A percentile compares a stretch with the other conserved stretches of the same genome.
Conservation (phyloP, 2,113 vertebrate genomes). For the Poecile atricapillus region DNA sequence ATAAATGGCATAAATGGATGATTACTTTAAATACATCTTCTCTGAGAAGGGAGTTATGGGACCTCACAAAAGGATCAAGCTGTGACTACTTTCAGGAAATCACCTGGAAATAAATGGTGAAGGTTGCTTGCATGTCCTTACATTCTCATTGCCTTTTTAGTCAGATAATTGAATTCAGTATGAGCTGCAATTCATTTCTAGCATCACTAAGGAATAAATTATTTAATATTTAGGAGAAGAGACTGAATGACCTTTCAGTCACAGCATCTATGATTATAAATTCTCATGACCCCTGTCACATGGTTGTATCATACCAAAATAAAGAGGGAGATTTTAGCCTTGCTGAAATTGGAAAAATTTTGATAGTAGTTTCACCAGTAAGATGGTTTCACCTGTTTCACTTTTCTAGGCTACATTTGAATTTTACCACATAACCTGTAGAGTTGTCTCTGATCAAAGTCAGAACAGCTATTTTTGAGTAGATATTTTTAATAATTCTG, state of each 20-base stretch:
- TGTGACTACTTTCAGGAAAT: constrained; percentile 72
- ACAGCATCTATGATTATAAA: background rate
- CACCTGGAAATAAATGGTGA: constrained; percentile 73
- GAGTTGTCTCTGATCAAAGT: background rate
- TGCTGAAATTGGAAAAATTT: background rate
- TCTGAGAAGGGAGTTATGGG: constrained; percentile 69
- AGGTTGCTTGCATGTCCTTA: constrained; percentile 60
- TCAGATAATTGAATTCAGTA: constrained; percentile 46
- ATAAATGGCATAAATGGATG: constrained; percentile 77
- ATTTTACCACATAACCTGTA: background rate
- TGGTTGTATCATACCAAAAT: background rate
- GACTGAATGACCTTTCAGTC: background rate
- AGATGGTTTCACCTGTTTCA: background rate
- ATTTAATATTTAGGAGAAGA: constrained; percentile 32
- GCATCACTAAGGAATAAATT: constrained; percentile 4
- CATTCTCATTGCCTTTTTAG: constrained; percentile 53
- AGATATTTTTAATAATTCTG: background rate
- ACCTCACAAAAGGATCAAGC: constrained; percentile 72
- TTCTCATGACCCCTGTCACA: background rate
- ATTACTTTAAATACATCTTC: constrained; percentile 76
- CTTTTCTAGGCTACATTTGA: background rate
- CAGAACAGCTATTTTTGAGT: background rate
- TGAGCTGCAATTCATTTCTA: constrained; percentile 25
- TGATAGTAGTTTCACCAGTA: background rate
- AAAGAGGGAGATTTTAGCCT: background rate